Base-by-base conservation (phyloP, 2,888 invertebrate species). In the Phytoseiulus persimilis region DNA sequence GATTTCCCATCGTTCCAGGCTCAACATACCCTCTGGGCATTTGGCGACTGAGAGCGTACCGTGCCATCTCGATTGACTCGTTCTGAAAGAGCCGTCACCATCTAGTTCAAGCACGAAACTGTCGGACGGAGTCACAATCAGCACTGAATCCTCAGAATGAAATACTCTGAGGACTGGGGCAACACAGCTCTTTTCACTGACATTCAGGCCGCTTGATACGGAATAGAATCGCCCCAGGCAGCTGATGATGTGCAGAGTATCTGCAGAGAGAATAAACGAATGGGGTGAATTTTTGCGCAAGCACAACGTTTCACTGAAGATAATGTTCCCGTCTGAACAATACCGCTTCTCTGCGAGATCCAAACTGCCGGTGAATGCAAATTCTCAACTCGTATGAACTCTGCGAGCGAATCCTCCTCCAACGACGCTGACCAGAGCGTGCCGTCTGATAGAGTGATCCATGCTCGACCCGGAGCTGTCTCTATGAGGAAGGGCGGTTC, bases 341-440 rank as follows among this genome's bases (percentile, higher is more conserved):
- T 28, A 65, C 65, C 65, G 18, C 11, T 23, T 65, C 2, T 65
- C 18, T 23, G 65, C 14, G 23, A 6, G 28, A 28, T 65, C 65
- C 65, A 65, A 14, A 87, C 31, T 14, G 87, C 87, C 33, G 87
- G 87, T 3, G 87, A 87, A 33, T 45, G 87, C 32, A 87, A n/a
- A 28, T 87, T 28, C 9, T 33, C 87, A 5, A n/a, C 45, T 32
- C 23, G 32, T n/a, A 28, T 39, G 23, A 87, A 87, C 28, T 87
- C n/a, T 6, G 9, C 45, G 31, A 87, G n/a, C 1, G 1, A 32
- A 28, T 31, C 87, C 1, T 87, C 31, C 28, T 87, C 87, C 33
- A 33, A 33, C 6, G 31, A 3, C 32, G 87, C 87, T 9, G 87
- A 28, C 87, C 87, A 87, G 0, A 87, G 32, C 6, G 87, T 6